Conservation (phyloP, 2,797 vertebrate genomes). For the Falco biarmicus region DNA sequence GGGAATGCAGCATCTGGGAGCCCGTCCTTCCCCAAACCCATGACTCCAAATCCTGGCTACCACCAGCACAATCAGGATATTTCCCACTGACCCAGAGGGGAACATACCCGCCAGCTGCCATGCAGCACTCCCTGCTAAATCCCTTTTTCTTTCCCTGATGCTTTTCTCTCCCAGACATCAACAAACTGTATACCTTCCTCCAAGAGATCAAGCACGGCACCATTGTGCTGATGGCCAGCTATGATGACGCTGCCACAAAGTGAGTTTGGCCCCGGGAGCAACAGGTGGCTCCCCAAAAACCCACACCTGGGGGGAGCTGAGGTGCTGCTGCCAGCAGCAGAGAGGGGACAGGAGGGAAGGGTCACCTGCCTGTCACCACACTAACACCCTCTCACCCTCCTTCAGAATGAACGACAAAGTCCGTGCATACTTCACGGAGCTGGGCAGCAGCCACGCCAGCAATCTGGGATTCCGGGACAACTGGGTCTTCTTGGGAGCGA, state of each 20-base stretch:
- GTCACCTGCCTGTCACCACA: not conserved
- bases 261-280: slow-evolving; percentile 65
- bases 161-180: slow-evolving; percentile 59
- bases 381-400: not conserved
- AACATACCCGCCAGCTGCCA: not conserved
- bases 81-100: not conserved
- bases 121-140: not conserved
- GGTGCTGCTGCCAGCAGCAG: not conserved
- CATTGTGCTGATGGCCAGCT: slow-evolving; percentile 85
- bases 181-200: slow-evolving; percentile 77
- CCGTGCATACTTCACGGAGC: slow-evolving; percentile 67
- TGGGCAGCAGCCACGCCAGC: slow-evolving; percentile 84
- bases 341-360: not conserved
- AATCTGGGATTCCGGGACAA: slow-evolving; percentile 82
- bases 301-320: not conserved
- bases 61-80: not conserved
- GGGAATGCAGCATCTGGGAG: not conserved
- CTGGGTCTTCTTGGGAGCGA: slow-evolving; percentile 89
- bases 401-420: slow-evolving; percentile 84
- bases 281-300: not conserved
- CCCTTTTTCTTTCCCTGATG: not conserved
- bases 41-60: not conserved
- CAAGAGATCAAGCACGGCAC: slow-evolving; percentile 71
- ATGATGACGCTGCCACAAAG: slow-evolving; percentile 84
- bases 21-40: not conserved